Evolutionary conservation across 2,888 invertebrate species (phyloP), one percentile per base, ranked within the genome.

Genomic region (Drosophila lacicola): DNA sequence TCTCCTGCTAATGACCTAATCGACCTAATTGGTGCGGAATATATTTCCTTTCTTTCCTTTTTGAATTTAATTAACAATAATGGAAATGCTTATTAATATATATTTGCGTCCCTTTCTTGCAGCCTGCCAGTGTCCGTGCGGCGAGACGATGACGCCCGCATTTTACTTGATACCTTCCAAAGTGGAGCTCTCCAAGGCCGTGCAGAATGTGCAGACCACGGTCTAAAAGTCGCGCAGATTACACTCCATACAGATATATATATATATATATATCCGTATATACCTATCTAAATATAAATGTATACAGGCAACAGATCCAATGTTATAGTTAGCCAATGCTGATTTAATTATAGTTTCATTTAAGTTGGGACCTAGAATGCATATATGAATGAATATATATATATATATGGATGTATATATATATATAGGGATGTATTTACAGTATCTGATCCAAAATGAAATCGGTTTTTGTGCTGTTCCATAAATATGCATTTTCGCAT

Each of bases 101-200:
- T 29, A 10, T 33, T 1, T 17, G 14, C 37, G 3, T 33, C 19
- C 6, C 5, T 46, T n/a, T 5, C 11, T 33, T 57, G 21, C 93
- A 94, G 96, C 97, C 58, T 97, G 97, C 86, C 96, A 96, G 83
- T 98, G 98, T 91, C 97, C 97, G 0, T 98, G 98, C 92, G 97
- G 97, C 0, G 95, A 96, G 71, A 96, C 97, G 92, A 96, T 98
- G 67, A 96, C 97, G 13, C 98, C 98, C 0, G 97, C 97, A 25
- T 98, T 98, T 93, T 98, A 98, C 93, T 93, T 98, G 81, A 96
- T 96, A 85, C 97, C 97, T 41, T 96, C 97, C 45, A 97, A 97
- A 93, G 97, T 98, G 70, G 98, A 98, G 92, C 96, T 96, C 93
- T 96, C 97, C 67, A 97, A 96, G 91, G 95, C 96, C 56, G 97